phyloP scores from a whole-genome alignment of 2,797 vertebrate species.

The Phyllotis vaccarum region DNA sequence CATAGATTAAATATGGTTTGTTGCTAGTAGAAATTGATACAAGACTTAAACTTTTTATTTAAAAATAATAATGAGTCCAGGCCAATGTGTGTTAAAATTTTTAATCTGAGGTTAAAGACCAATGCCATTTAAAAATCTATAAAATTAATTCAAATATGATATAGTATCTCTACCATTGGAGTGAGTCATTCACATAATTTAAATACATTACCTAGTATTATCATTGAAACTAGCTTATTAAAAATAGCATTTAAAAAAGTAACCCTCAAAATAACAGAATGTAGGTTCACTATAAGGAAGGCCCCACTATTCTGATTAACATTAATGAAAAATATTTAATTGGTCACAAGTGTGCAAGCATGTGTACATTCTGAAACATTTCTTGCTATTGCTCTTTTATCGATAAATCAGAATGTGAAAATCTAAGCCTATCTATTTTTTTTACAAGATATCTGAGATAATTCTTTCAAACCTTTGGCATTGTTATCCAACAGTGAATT shows the following conservation, averaged over 20 bases:
- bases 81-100: neutral
- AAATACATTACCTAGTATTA: conserved; percentile 24
- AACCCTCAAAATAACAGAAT: neutral
- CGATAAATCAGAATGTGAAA: conserved; percentile 63
- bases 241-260: conserved; percentile 55
- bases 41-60: conserved; percentile 26
- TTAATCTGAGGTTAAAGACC: neutral
- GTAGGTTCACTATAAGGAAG: conserved; percentile 35
- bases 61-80: neutral
- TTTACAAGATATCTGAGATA: conserved; percentile 49
- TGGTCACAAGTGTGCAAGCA: conserved; percentile 58
- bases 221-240: neutral
- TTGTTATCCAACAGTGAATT: conserved; percentile 36
- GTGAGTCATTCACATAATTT: conserved; percentile 26
- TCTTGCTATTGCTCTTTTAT: conserved; percentile 70
- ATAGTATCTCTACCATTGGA: neutral
- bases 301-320: conserved; percentile 56
- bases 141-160: conserved; percentile 16
- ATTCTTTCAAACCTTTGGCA: conserved; percentile 41
- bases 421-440: conserved; percentile 57
- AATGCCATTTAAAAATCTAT: conserved; percentile 26
- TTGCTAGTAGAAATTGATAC: neutral
- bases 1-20: neutral
- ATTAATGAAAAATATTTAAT: conserved; percentile 68
- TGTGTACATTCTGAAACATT: conserved; percentile 52